Base-by-base conservation (phyloP, 2,888 invertebrate genomes). In the Pandemis corylana region DNA sequence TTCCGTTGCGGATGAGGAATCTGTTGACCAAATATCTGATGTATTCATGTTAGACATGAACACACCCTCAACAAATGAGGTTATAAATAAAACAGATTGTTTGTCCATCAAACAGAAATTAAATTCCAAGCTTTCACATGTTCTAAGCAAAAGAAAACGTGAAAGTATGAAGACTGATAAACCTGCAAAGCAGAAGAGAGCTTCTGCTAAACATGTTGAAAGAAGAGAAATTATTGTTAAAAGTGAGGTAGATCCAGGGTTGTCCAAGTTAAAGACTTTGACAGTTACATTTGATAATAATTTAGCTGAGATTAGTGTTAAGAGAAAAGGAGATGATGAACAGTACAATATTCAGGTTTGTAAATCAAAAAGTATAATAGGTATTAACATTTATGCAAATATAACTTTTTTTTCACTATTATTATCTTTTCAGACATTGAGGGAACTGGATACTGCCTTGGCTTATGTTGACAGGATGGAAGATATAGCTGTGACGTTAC, bases 401-500 rank as follows among this genome's bases (percentile, higher is more conserved):
- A 7, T 65, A n/a, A 36, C 46, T 56, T 59, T 56, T 59, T 12
- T 46, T 61, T 66, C 36, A 44, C 49, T n/a, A 44, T 63, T n/a
- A 67, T 66, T 53, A 67, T 72, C 41, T 76, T 94, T 93, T 63
- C 86, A 97, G 97, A 95, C 97, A 70, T 95, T 99, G 86, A 96
- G 96, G 82, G 98, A 98, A 87, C 90, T 98, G 77, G 95, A 95
- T 70, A 95, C 96, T 74, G 96, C 96, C 13, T 89, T 98, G 76
- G 94, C 95, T 62, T 81, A 83, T 78, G 83, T 93, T 66, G 87
- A 92, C 77, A 82, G 79, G 67, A 87, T 80, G 72, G 85, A 87
- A 75, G 89, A 95, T 90, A 82, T 95, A 95, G 88, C 95, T 80
- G 95, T 96, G 2, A 97, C 98, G 75, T 91, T 97, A 78, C 87